Evolutionary conservation across 2,888 invertebrate genomes (phyloP).

Genomic region (Dicroscelio sp.): DNA sequence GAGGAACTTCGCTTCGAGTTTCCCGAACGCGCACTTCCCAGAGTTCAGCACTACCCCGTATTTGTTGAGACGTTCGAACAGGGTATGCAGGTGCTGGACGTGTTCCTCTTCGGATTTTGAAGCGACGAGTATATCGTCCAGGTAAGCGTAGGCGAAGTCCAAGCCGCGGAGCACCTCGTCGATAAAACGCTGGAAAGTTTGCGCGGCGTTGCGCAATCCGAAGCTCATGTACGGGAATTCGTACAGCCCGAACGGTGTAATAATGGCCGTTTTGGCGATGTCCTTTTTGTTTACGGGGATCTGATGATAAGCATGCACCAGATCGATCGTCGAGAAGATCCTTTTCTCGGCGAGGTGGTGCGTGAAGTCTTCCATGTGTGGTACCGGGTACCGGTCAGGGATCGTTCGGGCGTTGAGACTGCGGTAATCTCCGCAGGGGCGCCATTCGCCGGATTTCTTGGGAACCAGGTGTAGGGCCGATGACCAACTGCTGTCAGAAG

Average conservation of each 20-base stretch:
- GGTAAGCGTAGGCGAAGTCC: constrained; percentile 72
- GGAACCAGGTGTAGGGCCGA: constrained; percentile 82
- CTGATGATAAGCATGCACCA: constrained; percentile 82
- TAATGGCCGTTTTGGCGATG: constrained; percentile 87
- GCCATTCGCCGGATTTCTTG: constrained; percentile 84
- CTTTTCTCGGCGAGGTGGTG: background rate
- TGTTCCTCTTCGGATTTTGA: constrained; percentile 71
- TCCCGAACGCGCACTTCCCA: constrained; percentile 88
- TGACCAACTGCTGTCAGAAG: constrained; percentile 90
- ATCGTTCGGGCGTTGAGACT: background rate
- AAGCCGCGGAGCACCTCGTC: constrained; percentile 67
- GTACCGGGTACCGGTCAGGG: background rate
- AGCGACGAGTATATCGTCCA: constrained; percentile 73
- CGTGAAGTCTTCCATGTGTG: background rate
- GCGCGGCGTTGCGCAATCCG: constrained; percentile 87
- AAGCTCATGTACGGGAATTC: constrained; percentile 87
- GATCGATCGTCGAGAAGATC: constrained; percentile 28
- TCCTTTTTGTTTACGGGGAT: constrained; percentile 83
- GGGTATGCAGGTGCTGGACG: constrained; percentile 19
- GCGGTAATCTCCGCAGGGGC: constrained; percentile 82
- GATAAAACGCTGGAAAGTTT: constrained; percentile 83
- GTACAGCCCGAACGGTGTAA: constrained; percentile 87
- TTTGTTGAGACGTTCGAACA: constrained; percentile 73
- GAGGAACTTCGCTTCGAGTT: background rate
- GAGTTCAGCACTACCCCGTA: constrained; percentile 81